Conservation (phyloP, 2,113 vertebrate genomes). For the Hippoglossus stenolepis region DNA sequence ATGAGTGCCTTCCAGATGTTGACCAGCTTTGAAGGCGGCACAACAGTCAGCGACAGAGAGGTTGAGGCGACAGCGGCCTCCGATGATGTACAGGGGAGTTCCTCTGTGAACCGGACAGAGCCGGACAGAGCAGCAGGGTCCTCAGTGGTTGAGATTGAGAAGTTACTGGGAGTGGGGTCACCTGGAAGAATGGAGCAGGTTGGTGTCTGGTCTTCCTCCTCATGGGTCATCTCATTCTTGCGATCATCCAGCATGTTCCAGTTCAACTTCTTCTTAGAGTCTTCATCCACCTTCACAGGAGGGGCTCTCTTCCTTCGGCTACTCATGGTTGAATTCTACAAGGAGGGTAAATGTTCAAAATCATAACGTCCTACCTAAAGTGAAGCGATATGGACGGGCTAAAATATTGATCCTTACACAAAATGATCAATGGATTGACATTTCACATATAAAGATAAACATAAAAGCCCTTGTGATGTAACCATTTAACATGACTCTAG, state of each 20-base stretch:
- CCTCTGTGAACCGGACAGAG: conserved; percentile 52
- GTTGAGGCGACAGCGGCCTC: conserved; percentile 55
- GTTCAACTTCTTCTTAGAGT: conserved; percentile 86
- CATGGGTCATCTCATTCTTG: conserved; percentile 72
- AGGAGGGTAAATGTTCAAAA: not conserved
- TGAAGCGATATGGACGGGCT: too few relatives aligned
- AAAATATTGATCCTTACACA: too few relatives aligned
- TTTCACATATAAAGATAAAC: too few relatives aligned
- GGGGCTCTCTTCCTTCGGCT: conserved; percentile 89
- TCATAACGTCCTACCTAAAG: too few relatives aligned
- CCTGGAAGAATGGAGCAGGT: conserved; percentile 66
- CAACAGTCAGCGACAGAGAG: conserved; percentile 80
- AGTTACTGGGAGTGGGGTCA: not conserved
- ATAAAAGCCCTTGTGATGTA: too few relatives aligned
- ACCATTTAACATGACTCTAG: too few relatives aligned
- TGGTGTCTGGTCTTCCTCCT: conserved; percentile 47
- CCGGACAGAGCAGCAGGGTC: conserved; percentile 60
- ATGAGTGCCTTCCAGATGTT: conserved; percentile 88
- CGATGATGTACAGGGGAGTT: conserved; percentile 63
- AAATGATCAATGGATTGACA: too few relatives aligned
- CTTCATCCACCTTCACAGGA: conserved; percentile 90
- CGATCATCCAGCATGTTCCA: conserved; percentile 97
- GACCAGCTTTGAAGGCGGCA: conserved; percentile 70
- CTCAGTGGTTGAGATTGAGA: conserved; percentile 31
- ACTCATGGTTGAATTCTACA: conserved; percentile 85